A percentile compares a stretch with the other conserved stretches of the same genome.
These are phyloP conservation scores for Dryobates pubescens DNA, from an alignment of 2,797 vertebrate genomes.

Conservation along the genomic window DNA sequence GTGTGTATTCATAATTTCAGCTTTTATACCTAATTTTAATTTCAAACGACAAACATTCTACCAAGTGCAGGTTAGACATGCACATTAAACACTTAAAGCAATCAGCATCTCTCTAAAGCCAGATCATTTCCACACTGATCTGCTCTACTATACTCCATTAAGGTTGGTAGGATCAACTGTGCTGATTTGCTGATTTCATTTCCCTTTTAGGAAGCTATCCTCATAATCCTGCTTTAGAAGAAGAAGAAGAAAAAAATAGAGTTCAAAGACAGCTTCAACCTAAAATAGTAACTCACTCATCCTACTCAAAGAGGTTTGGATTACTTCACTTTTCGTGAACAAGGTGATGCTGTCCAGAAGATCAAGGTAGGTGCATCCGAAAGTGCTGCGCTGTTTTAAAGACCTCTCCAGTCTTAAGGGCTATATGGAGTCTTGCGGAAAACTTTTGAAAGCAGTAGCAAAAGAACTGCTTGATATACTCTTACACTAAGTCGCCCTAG, in stretches of 20 bases:
- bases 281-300: constrained; percentile 23
- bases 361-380: neutral
- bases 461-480: neutral
- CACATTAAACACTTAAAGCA: neutral
- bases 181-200: constrained; percentile 57
- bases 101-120: neutral
- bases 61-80: neutral
- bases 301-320: neutral
- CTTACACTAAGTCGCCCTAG: neutral
- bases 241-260: neutral
- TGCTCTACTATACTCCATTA: constrained; percentile 10
- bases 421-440: neutral
- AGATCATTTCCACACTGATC: neutral
- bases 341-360: neutral
- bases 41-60: neutral
- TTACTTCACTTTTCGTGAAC: neutral
- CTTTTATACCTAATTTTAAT: neutral
- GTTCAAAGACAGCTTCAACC: constrained; percentile 19
- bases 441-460: neutral
- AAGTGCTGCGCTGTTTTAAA: neutral
- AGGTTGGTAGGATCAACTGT: constrained; percentile 35
- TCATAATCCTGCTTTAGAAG: constrained; percentile 58
- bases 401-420: neutral
- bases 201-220: constrained; percentile 56
- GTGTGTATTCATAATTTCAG: neutral